These are phyloP conservation scores for Periparus ater DNA, from an alignment of 2,797 vertebrate species.

Conservation along the genomic window DNA sequence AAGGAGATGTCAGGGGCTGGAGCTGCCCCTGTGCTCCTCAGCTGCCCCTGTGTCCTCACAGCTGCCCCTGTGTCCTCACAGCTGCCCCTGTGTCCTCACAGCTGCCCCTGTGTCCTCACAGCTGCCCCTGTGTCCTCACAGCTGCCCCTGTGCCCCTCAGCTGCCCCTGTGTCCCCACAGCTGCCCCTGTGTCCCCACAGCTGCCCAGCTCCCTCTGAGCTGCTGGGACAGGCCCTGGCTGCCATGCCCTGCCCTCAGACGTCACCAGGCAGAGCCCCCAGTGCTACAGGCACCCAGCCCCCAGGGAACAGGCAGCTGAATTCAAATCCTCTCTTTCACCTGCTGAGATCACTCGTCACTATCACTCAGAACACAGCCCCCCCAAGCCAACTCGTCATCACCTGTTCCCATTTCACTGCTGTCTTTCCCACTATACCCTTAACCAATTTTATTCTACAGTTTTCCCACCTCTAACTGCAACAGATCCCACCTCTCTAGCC, in stretches of 20 bases:
- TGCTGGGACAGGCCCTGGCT: not conserved
- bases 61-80: too few species aligned
- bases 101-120: too few species aligned
- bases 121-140: too few species aligned
- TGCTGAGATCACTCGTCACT: not conserved
- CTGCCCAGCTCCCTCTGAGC: not conserved
- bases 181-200: not conserved
- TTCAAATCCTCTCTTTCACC: not conserved
- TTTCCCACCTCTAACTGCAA: constrained; percentile 49
- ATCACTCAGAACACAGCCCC: not conserved
- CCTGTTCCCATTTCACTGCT: constrained; percentile 28
- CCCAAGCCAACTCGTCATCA: not conserved
- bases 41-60: not conserved
- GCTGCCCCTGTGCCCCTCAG: too few species aligned
- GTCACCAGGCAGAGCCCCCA: fast-evolving
- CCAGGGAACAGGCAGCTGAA: not conserved
- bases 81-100: too few species aligned
- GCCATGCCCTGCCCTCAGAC: not conserved
- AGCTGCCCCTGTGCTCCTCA: not conserved
- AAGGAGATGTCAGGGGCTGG: not conserved
- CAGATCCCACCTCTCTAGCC: constrained; percentile 53
- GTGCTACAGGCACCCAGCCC: fast-evolving
- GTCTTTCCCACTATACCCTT: not conserved
- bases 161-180: not conserved
- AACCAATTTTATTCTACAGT: constrained; percentile 33